phyloP scores from a whole-genome alignment of 2,888 invertebrate genomes.

The Lepeophtheirus nordmannii region DNA sequence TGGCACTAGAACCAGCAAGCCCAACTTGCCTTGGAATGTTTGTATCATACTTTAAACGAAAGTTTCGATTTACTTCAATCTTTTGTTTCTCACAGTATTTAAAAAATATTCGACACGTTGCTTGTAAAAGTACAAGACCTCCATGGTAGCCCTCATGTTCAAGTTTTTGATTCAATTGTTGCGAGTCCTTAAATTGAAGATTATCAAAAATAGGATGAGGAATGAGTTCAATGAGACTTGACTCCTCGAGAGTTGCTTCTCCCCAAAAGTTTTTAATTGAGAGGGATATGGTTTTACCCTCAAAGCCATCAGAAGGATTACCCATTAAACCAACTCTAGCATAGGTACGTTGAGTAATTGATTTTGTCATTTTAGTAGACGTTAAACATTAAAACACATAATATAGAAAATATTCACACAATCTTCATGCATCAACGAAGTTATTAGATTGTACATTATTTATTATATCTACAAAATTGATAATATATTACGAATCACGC shows the following conservation, averaged over 20 bases:
- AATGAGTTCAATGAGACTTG: slow-evolving; percentile 26
- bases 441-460: too few species aligned
- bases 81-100: slow-evolving; percentile 28
- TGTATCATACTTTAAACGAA: slow-evolving; percentile 29
- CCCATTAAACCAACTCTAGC: slow-evolving; percentile 27
- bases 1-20: slow-evolving; percentile 29
- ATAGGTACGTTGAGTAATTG: neutral
- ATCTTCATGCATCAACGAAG: too few species aligned
- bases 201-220: slow-evolving; percentile 29
- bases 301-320: slow-evolving; percentile 30
- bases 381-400: too few species aligned
- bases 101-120: slow-evolving; percentile 29
- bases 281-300: slow-evolving; percentile 29
- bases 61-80: slow-evolving; percentile 28
- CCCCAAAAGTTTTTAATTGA: slow-evolving; percentile 30
- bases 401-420: too few species aligned
- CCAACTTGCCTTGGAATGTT: slow-evolving; percentile 30
- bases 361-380: neutral
- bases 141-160: slow-evolving; percentile 29
- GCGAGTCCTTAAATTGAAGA: slow-evolving; percentile 27
- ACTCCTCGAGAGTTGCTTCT: slow-evolving; percentile 28
- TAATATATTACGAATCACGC: too few species aligned
- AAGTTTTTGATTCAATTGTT: slow-evolving; percentile 22
- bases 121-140: slow-evolving; percentile 29
- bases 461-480: too few species aligned